Evolutionary conservation across 2,113 vertebrate species (phyloP).

Genomic region (Cichladusa arquata): DNA sequence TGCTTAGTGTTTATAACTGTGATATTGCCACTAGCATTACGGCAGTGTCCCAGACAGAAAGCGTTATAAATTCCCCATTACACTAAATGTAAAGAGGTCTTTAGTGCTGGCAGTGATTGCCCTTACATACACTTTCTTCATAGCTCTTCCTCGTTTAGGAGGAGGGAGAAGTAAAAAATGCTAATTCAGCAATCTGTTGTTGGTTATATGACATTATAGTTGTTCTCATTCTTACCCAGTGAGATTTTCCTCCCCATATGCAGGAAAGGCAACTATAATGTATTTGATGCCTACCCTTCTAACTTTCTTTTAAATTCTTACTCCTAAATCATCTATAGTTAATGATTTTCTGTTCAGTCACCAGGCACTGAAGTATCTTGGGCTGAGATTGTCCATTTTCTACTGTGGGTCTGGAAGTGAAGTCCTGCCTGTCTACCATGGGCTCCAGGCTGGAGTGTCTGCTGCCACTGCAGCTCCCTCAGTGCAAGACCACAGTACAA

Average conservation of each 20-base stretch:
- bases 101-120: neutral
- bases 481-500: neutral
- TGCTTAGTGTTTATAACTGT: neutral
- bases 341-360: neutral
- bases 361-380: neutral
- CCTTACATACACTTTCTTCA: neutral
- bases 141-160: neutral
- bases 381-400: neutral
- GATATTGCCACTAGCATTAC: neutral
- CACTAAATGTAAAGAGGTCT: neutral
- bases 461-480: neutral
- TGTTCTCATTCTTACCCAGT: neutral
- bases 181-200: neutral
- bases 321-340: neutral
- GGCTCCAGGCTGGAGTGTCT: neutral
- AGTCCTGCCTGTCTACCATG: neutral
- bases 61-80: neutral
- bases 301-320: neutral
- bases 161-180: neutral
- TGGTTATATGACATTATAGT: neutral
- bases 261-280: neutral
- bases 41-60: neutral
- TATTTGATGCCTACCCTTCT: neutral
- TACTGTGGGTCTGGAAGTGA: neutral
- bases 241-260: neutral